Conservation (phyloP, 2,797 vertebrate genomes). For the Lithobates sylvaticus region DNA sequence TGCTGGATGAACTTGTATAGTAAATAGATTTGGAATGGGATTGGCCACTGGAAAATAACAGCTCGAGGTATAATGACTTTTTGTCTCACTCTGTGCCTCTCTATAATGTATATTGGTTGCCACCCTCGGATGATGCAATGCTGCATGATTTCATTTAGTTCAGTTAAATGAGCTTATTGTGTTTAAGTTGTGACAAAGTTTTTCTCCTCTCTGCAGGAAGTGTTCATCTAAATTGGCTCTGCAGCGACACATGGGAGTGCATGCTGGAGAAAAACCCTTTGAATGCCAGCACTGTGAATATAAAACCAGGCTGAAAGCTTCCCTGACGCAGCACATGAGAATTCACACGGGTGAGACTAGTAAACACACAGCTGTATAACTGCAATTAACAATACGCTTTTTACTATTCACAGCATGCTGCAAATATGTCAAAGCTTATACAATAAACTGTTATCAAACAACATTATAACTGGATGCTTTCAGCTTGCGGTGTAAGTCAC, state of each 20-base stretch:
- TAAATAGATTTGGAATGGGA: not conserved
- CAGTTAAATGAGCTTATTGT: conserved; percentile 47
- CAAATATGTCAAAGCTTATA: not conserved
- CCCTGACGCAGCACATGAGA: conserved; percentile 74
- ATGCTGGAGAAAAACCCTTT: conserved; percentile 74
- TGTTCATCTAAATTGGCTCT: conserved; percentile 76
- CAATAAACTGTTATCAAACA: not conserved
- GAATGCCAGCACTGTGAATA: conserved; percentile 72
- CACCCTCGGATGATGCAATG: not conserved
- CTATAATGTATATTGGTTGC: not conserved
- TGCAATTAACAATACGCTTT: not conserved
- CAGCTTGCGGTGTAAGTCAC: too few species aligned
- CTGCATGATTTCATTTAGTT: conserved; percentile 22
- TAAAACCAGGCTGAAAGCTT: conserved; percentile 76
- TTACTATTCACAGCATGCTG: not conserved
- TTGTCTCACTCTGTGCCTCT: not conserved
- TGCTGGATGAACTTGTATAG: not conserved
- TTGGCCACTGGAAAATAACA: not conserved
- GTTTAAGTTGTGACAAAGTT: conserved; percentile 60
- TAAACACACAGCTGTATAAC: not conserved
- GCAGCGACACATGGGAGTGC: conserved; percentile 75
- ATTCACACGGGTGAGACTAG: conserved; percentile 73
- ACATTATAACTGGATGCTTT: not conserved
- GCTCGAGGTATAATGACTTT: not conserved
- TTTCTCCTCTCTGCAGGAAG: conserved; percentile 70